Evolutionary conservation across 1,140 invertebrate species (phyloP).

Genomic region (Lasioglossum albipes): DNA sequence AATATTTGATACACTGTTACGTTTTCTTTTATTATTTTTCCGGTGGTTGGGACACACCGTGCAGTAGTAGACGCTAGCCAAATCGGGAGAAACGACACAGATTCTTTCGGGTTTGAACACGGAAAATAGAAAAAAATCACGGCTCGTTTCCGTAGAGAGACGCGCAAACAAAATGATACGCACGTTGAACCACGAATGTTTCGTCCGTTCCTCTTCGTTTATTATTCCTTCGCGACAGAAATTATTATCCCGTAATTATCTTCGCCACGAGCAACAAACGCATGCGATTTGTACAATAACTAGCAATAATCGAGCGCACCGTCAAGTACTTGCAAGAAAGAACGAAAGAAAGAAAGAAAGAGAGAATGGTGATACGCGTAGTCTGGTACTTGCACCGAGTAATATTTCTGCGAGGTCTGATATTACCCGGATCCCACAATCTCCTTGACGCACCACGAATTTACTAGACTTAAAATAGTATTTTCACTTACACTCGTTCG

Average conservation of each 20-base stretch:
- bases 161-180: neutral
- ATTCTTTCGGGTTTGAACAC: neutral
- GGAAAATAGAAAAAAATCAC: neutral
- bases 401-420: neutral
- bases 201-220: neutral
- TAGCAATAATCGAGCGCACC: conserved; percentile 10
- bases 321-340: neutral
- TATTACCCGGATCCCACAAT: conserved; percentile 4
- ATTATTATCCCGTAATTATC: neutral
- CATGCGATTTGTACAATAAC: conserved; percentile 15
- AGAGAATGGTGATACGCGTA: neutral
- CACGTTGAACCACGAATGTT: neutral
- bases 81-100: neutral
- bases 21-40: conserved; percentile 61
- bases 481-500: neutral
- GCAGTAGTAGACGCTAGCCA: conserved; percentile 6
- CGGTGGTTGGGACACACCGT: conserved; percentile 72
- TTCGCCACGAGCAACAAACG: neutral
- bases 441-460: conserved; percentile 16
- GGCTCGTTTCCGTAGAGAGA: neutral
- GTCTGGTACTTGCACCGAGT: neutral
- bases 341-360: neutral
- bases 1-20: conserved; percentile 49
- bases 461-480: conserved; percentile 9
- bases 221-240: neutral